Conservation (phyloP, 2,888 invertebrate species). For the Xestia c-nigrum region DNA sequence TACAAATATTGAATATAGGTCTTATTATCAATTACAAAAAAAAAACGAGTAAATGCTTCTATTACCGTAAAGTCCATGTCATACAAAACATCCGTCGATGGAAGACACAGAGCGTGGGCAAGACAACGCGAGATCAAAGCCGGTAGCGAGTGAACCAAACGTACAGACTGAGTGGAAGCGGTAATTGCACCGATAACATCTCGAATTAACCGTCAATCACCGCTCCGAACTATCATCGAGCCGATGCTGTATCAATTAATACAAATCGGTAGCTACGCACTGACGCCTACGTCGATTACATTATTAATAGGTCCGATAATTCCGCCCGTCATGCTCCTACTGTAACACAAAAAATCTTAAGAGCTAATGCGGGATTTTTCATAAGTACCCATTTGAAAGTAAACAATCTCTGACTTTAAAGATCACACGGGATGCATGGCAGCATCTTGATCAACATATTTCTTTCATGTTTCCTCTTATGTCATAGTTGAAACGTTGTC, state of each 20-base stretch:
- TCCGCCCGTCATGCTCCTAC: constrained; percentile 80
- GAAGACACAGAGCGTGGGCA: constrained; percentile 8
- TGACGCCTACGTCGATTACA: constrained; percentile 82
- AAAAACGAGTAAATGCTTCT: neutral
- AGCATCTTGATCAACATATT: constrained; percentile 21
- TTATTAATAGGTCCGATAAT: constrained; percentile 86
- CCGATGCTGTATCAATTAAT: constrained; percentile 87
- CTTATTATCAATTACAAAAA: neutral
- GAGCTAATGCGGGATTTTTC: constrained; percentile 56
- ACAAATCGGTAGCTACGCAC: constrained; percentile 86
- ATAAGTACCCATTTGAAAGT: constrained; percentile 39
- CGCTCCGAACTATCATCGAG: constrained; percentile 84
- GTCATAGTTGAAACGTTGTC: constrained; percentile 25
- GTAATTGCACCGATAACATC: constrained; percentile 89
- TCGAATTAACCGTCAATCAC: constrained; percentile 89
- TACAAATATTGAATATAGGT: neutral
- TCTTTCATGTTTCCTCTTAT: constrained; percentile 24
- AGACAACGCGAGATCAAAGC: constrained; percentile 38
- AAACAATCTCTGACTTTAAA: constrained; percentile 43
- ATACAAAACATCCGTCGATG: constrained; percentile 13
- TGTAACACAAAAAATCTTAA: constrained; percentile 68
- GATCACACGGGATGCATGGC: constrained; percentile 12
- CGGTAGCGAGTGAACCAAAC: constrained; percentile 45
- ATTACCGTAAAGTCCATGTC: neutral
- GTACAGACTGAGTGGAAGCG: constrained; percentile 64